Evolutionary conservation across 2,888 invertebrate genomes (phyloP), one percentile per base, ranked within the genome.

Genomic region (Leuctra nigra): DNA sequence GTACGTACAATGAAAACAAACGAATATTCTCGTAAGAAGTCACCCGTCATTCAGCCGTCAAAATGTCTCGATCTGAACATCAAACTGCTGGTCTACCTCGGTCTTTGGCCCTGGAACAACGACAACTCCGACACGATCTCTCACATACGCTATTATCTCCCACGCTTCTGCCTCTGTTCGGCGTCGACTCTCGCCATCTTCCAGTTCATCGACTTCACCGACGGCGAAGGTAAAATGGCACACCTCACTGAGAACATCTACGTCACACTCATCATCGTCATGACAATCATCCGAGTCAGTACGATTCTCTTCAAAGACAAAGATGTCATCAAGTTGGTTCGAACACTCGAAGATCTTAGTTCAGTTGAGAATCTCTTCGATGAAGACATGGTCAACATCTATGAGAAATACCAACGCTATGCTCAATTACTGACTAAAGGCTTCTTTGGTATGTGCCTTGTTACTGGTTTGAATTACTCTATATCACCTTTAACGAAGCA

Each of bases 221-320:
- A 9, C 29, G 48, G 48, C 18, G 33, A 20, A 9, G 48, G 48
- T 4, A 25, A 29, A 14, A 29, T 48, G 25, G 25, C 25, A 14
- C 48, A 48, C 16, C n/a, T 48, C n/a, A 29, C 48, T 4, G 48
- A 48, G 25, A 48, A 48, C 48, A 48, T 48, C 16, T 48, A 48
- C 48, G 4, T 48, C 13, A 29, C 48, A 11, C 6, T 48, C 2
- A 48, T 48, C 9, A 9, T 33, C 6, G 1, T 48, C 18, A 48
- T 48, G 48, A 20, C 29, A 2, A 48, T 25, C 16, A 29, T 25
- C 33, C 25, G 29, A 29, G 16, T 33, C 2, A 14, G 29, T 2
- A 48, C 48, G 14, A n/a, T 48, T 4, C 7, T 48, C 29, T 48
- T 48, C 25, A n/a, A 20, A 13, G 20, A 14, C 16, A 14, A n/a